A percentile compares a stretch with the other conserved stretches of the same genome.
Evolutionary conservation across 2,113 vertebrate genomes (phyloP).

Genomic region (Tautogolabrus adspersus): DNA sequence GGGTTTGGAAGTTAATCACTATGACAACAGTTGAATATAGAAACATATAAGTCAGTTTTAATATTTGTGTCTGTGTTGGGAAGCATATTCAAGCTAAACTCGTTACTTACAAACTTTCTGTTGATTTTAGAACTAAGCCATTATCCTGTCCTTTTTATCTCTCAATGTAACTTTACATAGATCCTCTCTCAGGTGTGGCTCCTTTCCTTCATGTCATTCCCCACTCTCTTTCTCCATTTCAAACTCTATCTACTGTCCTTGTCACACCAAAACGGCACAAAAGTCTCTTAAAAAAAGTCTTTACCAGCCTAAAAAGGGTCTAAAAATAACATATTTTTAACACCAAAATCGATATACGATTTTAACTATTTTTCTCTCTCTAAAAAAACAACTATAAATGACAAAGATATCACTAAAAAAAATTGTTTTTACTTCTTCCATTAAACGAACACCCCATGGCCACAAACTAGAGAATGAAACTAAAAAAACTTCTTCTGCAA

Average conservation of each 20-base stretch:
- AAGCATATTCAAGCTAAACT: neutral
- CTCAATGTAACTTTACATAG: neutral
- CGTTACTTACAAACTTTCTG: neutral
- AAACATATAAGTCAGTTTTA: neutral
- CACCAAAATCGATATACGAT: too few relatives aligned
- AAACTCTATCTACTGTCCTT: too few relatives aligned
- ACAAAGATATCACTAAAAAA: too few relatives aligned
- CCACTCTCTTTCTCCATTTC: too few relatives aligned
- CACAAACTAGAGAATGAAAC: constrained; percentile 13
- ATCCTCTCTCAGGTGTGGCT: neutral
- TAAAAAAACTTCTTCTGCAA: neutral
- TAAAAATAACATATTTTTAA: too few relatives aligned
- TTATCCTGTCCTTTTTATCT: neutral
- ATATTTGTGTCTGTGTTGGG: neutral
- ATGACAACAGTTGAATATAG: neutral
- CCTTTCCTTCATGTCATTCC: too few relatives aligned
- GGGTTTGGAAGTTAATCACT: neutral
- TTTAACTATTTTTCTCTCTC: too few relatives aligned
- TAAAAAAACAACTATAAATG: too few relatives aligned
- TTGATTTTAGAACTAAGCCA: neutral
- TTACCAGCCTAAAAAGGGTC: too few relatives aligned
- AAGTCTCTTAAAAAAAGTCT: too few relatives aligned
- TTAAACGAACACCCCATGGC: neutral
- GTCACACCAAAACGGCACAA: too few relatives aligned
- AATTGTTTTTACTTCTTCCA: too few relatives aligned